These are phyloP conservation scores for Macrosoma leucophasiata DNA, from an alignment of 2,888 invertebrate genomes.

Conservation along the genomic window DNA sequence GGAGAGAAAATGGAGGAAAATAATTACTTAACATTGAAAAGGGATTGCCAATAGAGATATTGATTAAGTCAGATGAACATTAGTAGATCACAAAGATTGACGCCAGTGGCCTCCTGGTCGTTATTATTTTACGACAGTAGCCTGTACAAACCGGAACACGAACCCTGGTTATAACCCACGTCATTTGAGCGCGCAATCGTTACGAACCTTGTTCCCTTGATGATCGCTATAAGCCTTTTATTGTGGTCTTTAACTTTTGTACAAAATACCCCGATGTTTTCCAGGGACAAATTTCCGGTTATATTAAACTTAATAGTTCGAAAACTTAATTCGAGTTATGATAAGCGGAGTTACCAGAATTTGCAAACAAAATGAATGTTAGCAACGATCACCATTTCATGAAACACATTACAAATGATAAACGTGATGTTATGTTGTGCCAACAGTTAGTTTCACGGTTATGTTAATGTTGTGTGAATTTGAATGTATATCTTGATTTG, in stretches of 20 bases:
- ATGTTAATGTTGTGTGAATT: conserved; percentile 10
- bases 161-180: conserved; percentile 42
- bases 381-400: conserved; percentile 7
- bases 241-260: conserved; percentile 37
- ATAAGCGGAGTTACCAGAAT: conserved; percentile 3
- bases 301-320: too few relatives aligned
- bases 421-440: conserved; percentile 7
- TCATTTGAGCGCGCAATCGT: conserved; percentile 48
- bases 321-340: too few relatives aligned
- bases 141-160: conserved; percentile 40
- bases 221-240: conserved; percentile 50
- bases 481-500: conserved; percentile 12
- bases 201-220: conserved; percentile 43
- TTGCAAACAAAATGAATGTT: conserved; percentile 7
- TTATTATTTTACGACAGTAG: conserved; percentile 47
- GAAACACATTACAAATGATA: conserved; percentile 6
- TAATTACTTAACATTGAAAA: conserved; percentile 27
- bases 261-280: conserved; percentile 10
- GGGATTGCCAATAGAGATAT: conserved; percentile 39
- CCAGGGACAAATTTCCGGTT: too few relatives aligned
- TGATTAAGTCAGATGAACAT: conserved; percentile 38
- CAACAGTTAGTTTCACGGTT: conserved; percentile 6
- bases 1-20: conserved; percentile 35
- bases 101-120: conserved; percentile 40
- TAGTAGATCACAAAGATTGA: conserved; percentile 45